Percentiles rank a stretch among this genome's conserved stretches.
Evolutionary conservation across 1,140 invertebrate genomes (phyloP).

Genomic region (Spodoptera frugiperda): DNA sequence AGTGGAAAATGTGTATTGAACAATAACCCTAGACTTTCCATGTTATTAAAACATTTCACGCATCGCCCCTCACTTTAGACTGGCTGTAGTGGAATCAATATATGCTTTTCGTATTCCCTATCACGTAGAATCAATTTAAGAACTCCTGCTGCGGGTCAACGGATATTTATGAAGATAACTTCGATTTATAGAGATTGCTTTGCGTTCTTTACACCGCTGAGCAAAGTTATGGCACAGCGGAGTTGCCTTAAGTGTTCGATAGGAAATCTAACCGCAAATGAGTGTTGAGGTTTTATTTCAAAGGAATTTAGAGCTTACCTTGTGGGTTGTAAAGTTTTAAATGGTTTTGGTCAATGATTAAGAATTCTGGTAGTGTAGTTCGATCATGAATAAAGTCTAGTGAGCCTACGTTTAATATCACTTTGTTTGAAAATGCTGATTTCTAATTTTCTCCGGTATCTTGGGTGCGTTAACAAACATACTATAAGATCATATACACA

Average conservation of each 20-base stretch:
- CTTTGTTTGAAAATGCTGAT: no score
- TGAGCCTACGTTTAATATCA: no score
- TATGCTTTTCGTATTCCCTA: constrained; percentile 69
- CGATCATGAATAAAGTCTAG: no score
- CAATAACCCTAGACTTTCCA: constrained; percentile 1
- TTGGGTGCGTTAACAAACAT: no score
- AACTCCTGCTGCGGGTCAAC: constrained; percentile 75
- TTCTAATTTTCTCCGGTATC: no score
- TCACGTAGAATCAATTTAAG: constrained; percentile 82
- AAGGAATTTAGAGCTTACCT: neutral
- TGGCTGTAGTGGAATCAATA: constrained; percentile 61
- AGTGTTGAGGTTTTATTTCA: constrained; percentile 9
- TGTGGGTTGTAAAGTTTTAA: neutral
- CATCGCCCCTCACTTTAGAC: constrained; percentile 24
- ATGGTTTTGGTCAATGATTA: no score
- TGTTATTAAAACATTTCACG: constrained; percentile 47
- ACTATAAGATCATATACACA: no score
- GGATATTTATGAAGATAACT: constrained; percentile 78
- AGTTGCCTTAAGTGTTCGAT: constrained; percentile 24
- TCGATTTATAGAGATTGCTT: constrained; percentile 68
- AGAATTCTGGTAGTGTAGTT: no score
- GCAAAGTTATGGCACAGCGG: constrained; percentile 34
- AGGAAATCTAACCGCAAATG: constrained; percentile 25
- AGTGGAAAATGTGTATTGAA: neutral
- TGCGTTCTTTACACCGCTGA: constrained; percentile 41